Evolutionary conservation across 2,888 invertebrate species (phyloP), one percentile per base, ranked within the genome.

Genomic region (Tricholauxania praeusta): DNA sequence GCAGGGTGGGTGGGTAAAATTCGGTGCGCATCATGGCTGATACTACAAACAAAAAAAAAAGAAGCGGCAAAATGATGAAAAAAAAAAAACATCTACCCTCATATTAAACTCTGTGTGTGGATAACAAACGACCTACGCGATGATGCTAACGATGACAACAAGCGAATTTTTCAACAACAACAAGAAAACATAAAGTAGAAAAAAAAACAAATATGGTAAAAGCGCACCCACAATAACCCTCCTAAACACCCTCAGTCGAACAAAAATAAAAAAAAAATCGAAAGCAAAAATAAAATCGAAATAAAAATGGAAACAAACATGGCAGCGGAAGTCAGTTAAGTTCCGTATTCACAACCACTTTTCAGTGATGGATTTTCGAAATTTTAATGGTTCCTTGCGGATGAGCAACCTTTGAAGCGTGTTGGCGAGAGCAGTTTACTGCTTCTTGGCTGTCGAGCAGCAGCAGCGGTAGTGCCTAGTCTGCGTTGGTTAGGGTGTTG

Each of bases 301-400:
- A 75, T 76, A 73, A 76, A 78, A 78, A 76, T 77, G 74, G 76
- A 78, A 78, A 77, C 77, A 79, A 78, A 78, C 76, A 79, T 79
- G 79, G 78, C 78, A 74, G 78, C 75, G 75, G 75, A 78, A 78
- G 75, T 78, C 75, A 84, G 79, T 79, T 78, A 65, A 66, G 66
- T 63, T 63, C 39, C 70, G 53, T 59, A 77, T 77, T 79, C 80
- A 80, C 83, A 72, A 78, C 82, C 82, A 83, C 81, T 83, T 84
- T 84, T 83, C 83, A 84, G 82, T 83, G 83, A 83, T 83, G 84
- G 83, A 83, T 83, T 83, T 83, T 82, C 80, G 82, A 85, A 85
- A 84, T 83, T 84, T 85, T 85, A 84, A 84, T 85, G 84, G 84
- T 83, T 82, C 83, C 83, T 81, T 80, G 80, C 81, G 82, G 84